These are phyloP conservation scores for Chiroxiphia lanceolata DNA, from an alignment of 2,797 vertebrate genomes.

Conservation along the genomic window DNA sequence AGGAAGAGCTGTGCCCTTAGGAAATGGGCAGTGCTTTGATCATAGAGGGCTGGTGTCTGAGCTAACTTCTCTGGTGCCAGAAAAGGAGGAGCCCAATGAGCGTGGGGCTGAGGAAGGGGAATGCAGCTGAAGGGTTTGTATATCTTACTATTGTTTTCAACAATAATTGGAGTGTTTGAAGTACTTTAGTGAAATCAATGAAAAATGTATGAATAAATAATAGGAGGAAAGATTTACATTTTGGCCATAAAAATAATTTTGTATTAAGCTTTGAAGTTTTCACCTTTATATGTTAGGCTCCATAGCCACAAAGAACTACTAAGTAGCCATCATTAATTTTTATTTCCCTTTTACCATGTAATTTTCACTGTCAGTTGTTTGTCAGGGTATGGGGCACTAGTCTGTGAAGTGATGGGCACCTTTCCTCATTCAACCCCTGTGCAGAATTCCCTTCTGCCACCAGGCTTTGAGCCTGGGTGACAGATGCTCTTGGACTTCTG, in stretches of 20 bases:
- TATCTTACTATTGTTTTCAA: background rate
- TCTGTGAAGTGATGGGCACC: fast-evolving
- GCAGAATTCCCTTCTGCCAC: background rate
- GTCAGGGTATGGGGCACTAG: background rate
- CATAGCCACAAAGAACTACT: background rate
- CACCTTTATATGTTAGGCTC: background rate
- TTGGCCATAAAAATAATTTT: background rate
- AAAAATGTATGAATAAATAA: slow-evolving; percentile 1
- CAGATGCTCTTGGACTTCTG: background rate
- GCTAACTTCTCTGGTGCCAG: background rate
- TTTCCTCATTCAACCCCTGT: background rate
- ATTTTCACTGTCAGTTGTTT: background rate
- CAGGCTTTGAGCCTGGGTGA: background rate
- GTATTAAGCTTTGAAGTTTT: background rate
- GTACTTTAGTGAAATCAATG: background rate
- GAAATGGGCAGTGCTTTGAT: background rate
- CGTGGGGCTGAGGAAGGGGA: background rate
- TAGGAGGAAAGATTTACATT: background rate
- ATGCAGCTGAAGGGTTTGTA: background rate
- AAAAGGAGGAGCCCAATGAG: background rate
- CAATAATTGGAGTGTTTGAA: background rate
- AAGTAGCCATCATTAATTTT: background rate
- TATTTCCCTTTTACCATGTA: background rate
- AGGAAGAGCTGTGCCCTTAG: background rate
- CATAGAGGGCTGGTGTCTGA: background rate